phyloP scores from a whole-genome alignment of 2,888 invertebrate genomes.

The Ditylenchus weischeri region DNA sequence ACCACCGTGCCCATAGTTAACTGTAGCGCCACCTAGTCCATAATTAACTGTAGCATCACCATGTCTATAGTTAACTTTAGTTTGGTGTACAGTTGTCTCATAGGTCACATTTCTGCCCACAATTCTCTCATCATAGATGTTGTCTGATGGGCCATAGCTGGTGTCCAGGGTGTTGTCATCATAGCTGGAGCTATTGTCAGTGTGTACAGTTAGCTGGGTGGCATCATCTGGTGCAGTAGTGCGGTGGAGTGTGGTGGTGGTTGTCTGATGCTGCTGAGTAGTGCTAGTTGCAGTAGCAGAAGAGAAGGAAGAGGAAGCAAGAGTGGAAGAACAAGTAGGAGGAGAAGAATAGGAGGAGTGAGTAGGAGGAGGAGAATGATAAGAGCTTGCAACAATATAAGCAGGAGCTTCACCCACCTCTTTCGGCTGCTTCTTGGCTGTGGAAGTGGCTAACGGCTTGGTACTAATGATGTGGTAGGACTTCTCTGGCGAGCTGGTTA shows the following conservation, averaged over 20 bases:
- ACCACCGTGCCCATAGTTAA: no score
- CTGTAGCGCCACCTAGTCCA: no score
- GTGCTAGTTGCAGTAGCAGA: not conserved
- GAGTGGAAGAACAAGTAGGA: slow-evolving; percentile 5
- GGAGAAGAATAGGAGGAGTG: slow-evolving; percentile 7
- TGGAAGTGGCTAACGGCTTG: slow-evolving; percentile 9
- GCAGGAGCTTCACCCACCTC: slow-evolving; percentile 16
- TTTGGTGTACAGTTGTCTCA: no score
- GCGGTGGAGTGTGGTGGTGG: not conserved
- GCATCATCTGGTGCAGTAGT: no score
- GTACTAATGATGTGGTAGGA: slow-evolving; percentile 15
- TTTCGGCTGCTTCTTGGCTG: slow-evolving; percentile 18
- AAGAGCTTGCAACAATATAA: slow-evolving; percentile 1
- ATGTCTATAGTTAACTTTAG: no score
- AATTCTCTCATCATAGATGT: no score
- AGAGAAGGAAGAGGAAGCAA: slow-evolving; percentile 2
- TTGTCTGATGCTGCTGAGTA: not conserved
- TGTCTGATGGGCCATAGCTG: no score
- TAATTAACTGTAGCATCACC: no score
- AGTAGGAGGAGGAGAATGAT: not conserved
- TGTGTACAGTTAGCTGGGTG: no score
- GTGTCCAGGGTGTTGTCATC: no score
- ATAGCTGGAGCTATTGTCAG: no score
- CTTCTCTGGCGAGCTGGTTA: slow-evolving; percentile 24
- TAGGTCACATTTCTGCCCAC: no score